A percentile compares a stretch with the other conserved stretches of the same genome.
These are phyloP conservation scores for Sclerurus mexicanus DNA, from an alignment of 2,113 vertebrate species.

Conservation along the genomic window DNA sequence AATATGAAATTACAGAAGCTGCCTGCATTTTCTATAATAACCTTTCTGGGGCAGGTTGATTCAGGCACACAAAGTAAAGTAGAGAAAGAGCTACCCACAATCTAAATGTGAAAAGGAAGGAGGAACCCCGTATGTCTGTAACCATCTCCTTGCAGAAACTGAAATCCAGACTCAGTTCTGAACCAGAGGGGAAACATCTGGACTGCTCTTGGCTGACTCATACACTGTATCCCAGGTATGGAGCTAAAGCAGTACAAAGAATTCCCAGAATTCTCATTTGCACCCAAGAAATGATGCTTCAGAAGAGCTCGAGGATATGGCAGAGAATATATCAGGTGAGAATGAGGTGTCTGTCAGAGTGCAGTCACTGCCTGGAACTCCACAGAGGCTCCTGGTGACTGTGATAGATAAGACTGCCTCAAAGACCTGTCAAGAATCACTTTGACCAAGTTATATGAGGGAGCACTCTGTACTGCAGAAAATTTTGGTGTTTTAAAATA, in stretches of 20 bases:
- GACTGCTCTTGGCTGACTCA: background rate
- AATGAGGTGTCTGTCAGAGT: background rate
- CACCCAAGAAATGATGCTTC: background rate
- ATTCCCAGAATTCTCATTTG: background rate
- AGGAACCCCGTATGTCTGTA: background rate
- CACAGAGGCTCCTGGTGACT: fast-evolving
- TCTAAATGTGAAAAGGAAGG: background rate
- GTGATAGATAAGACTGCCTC: background rate
- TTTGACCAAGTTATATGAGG: background rate
- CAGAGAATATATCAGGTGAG: background rate
- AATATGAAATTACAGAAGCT: background rate
- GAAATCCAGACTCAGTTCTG: background rate
- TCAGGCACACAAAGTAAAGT: background rate
- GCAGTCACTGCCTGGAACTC: fast-evolving
- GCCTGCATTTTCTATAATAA: background rate
- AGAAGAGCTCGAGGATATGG: background rate
- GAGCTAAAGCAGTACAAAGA: background rate
- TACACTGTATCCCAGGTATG: background rate
- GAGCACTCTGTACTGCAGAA: background rate
- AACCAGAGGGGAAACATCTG: background rate
- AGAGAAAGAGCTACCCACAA: background rate
- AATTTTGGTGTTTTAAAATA: background rate
- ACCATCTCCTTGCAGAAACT: background rate
- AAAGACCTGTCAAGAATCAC: fast-evolving
- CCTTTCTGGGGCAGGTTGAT: background rate